Evolutionary conservation across 2,113 vertebrate species (phyloP), one percentile per base, ranked within the genome.

Genomic region (Odontophorus gujanensis): DNA sequence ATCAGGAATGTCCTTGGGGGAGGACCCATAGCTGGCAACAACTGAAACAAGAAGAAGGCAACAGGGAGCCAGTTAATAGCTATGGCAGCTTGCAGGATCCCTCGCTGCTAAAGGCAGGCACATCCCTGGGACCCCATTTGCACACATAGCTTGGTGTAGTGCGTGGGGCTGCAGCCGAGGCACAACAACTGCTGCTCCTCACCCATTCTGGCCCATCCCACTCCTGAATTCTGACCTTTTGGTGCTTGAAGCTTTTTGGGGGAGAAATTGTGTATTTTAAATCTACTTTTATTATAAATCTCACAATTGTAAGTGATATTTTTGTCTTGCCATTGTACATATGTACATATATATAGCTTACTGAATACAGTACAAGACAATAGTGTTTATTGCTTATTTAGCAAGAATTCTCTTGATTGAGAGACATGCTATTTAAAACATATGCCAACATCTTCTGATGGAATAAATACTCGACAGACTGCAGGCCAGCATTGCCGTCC

Each of bases 21-120:
- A 86, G 93, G 96, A 92, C 97, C 98, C 99, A 99, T 99, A 82
- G 45, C 95, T 95, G 81, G 90, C 95, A 95, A 96, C 90, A 96
- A 61, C 94, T 98, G 98, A 96, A 97, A 98, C 71, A 96, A 63
- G 95, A 96, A 89, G 67, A 97, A 90, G 42, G 28, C 69, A 40
- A 95, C 61, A 97, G 58, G 59, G 13, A 16, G 3, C 24, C 22
- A 91, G 61, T 94, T 85, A 89, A 50, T 11, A 24, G 22, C 38
- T 36, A 42, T 12, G 55, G 36, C 2, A 32, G 17, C 25, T 34
- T 43, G 7, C 25, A 78, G 63, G 15, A 72, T 8, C 7, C 20
- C 13, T 55, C 25, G 18, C 17, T n/a, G 10, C 19, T 42, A 13
- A 2, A 0, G 14, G 42, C 3, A 55, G 13, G 26, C 69, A n/a